A percentile compares a stretch with the other conserved stretches of the same genome.
These are phyloP conservation scores for Polydrusus tereticollis DNA, from an alignment of 2,888 invertebrate genomes.

Conservation along the genomic window DNA sequence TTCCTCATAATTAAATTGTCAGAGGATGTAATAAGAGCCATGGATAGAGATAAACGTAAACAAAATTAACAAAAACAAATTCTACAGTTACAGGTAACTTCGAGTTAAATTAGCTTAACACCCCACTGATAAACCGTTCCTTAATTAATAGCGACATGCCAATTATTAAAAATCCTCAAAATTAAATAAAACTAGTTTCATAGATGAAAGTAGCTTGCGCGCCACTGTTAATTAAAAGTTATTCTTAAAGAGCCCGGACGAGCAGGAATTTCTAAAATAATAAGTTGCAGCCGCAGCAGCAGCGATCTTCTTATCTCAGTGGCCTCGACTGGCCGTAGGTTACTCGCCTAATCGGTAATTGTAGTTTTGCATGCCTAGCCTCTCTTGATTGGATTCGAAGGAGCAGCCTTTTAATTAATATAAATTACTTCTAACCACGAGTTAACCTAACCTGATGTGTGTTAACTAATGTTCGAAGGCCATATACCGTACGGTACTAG, in stretches of 20 bases:
- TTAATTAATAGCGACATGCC: no score
- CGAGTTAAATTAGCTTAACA: no score
- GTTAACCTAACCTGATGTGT: slow-evolving; percentile 12
- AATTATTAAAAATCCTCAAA: no score
- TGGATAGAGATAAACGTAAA: no score
- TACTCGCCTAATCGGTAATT: slow-evolving; percentile 38
- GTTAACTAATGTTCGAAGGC: slow-evolving; percentile 15
- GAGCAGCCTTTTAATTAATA: slow-evolving; percentile 34
- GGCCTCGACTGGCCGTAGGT: slow-evolving; percentile 23
- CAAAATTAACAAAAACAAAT: no score
- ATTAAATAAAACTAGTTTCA: background rate
- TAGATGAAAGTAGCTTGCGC: background rate
- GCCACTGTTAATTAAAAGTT: slow-evolving; percentile 17
- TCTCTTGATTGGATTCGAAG: slow-evolving; percentile 14
- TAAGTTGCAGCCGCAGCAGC: slow-evolving; percentile 15
- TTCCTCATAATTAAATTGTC: no score
- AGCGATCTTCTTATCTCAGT: slow-evolving; percentile 21
- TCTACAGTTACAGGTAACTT: no score
- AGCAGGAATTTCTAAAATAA: slow-evolving; percentile 35
- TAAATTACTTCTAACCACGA: slow-evolving; percentile 26
- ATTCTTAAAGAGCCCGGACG: slow-evolving; percentile 25
- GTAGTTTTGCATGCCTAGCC: slow-evolving; percentile 37
- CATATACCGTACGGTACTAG: slow-evolving; percentile 22
- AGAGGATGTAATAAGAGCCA: no score
- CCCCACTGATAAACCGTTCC: no score